phyloP scores from a whole-genome alignment of 2,888 invertebrate genomes.

The Theretra japonica region DNA sequence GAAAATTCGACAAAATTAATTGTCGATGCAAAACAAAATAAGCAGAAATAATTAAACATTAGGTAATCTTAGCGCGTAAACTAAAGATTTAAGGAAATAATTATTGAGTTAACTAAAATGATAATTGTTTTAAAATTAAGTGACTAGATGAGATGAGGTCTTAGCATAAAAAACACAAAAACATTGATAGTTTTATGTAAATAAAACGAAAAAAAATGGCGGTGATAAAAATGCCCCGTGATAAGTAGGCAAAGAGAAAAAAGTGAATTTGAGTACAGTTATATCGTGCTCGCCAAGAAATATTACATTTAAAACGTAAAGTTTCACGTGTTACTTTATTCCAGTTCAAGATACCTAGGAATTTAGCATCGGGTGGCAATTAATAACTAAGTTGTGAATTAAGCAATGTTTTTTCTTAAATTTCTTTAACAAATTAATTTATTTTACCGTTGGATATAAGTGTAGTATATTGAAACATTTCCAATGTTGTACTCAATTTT shows the following conservation, averaged over 20 bases:
- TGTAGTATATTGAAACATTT: too few species aligned
- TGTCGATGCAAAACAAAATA: constrained; percentile 21
- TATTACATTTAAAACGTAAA: too few species aligned
- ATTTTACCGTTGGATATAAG: too few species aligned
- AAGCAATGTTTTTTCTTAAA: too few species aligned
- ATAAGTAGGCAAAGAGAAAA: constrained; percentile 3
- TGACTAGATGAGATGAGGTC: neutral
- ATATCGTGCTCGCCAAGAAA: neutral
- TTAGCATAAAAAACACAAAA: neutral
- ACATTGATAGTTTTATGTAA: neutral
- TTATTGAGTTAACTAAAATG: neutral
- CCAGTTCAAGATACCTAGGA: too few species aligned
- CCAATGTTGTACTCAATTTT: too few species aligned
- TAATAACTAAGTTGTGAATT: too few species aligned
- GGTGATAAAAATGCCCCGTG: neutral
- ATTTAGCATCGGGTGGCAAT: too few species aligned
- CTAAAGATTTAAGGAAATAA: neutral
- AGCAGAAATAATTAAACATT: constrained; percentile 14
- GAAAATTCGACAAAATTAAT: constrained; percentile 1
- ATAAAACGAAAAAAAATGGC: neutral
- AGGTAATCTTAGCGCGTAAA: neutral
- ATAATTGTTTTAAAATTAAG: neutral
- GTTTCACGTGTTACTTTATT: too few species aligned
- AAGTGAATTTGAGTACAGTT: neutral
- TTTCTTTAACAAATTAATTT: too few species aligned